Conservation (phyloP, 2,113 vertebrate species). For the Callopanchax toddi region DNA sequence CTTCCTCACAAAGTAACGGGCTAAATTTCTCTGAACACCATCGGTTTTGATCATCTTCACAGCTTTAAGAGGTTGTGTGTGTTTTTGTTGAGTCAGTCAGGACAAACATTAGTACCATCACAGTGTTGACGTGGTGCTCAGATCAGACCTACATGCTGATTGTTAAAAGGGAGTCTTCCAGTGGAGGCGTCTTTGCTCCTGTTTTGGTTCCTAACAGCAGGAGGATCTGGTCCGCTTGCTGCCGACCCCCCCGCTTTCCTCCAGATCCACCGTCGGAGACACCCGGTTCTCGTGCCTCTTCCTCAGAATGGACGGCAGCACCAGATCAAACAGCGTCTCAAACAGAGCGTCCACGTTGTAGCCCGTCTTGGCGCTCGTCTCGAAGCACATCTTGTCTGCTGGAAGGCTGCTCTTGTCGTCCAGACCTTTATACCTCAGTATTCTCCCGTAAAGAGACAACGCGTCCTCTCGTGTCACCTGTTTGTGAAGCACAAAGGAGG, state of each 20-base stretch:
- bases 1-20: constrained; percentile 13
- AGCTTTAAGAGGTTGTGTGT: constrained; percentile 15
- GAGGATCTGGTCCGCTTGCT: constrained; percentile 38
- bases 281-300: constrained; percentile 81
- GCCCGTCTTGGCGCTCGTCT: constrained; percentile 96
- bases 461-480: constrained; percentile 89
- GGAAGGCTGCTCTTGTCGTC: constrained; percentile 85
- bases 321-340: constrained; percentile 91
- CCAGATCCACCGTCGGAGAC: constrained; percentile 85
- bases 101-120: constrained; percentile 38
- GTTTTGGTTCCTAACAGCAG: constrained; percentile 60
- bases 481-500: constrained; percentile 62
- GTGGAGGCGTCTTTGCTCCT: not conserved
- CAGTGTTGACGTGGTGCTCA: constrained; percentile 21
- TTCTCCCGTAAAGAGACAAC: constrained; percentile 84
- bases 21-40: constrained; percentile 13
- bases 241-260: constrained; percentile 68
- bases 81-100: constrained; percentile 6
- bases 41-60: constrained; percentile 14
- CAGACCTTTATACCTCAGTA: constrained; percentile 89
- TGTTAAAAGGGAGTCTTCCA: constrained; percentile 35
- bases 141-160: constrained; percentile 11
- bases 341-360: constrained; percentile 92
- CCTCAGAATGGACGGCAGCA: constrained; percentile 86
- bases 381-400: constrained; percentile 93